phyloP scores from a whole-genome alignment of 2,797 vertebrate genomes.

The Limosa lapponica region DNA sequence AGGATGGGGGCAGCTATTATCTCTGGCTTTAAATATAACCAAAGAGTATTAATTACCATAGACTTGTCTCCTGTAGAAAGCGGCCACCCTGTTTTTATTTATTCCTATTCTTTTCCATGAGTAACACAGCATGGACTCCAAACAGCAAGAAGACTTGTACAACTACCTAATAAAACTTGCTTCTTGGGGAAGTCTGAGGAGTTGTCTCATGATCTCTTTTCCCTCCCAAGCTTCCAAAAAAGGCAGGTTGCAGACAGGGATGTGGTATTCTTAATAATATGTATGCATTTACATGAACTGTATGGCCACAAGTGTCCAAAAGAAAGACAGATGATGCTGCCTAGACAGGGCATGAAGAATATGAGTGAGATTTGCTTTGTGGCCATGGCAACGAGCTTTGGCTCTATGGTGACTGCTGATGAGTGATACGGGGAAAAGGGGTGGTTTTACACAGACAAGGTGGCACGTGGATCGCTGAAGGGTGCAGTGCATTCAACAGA shows the following conservation, averaged over 20 bases:
- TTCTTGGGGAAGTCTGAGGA: background rate
- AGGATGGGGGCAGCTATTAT: background rate
- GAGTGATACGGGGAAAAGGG: background rate
- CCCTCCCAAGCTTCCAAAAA: background rate
- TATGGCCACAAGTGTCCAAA: background rate
- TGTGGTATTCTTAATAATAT: background rate
- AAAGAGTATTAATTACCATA: background rate
- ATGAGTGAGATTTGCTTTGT: background rate
- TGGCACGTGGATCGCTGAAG: rapidly evolving
- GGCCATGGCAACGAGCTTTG: background rate
- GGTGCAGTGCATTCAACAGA: too few species aligned
- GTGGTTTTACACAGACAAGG: background rate
- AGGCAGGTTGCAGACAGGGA: background rate
- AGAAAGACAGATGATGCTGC: background rate
- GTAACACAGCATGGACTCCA: background rate
- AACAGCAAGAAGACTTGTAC: background rate
- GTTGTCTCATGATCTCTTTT: background rate
- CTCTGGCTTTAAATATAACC: background rate
- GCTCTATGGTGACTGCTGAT: background rate
- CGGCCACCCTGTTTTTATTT: background rate
- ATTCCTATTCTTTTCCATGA: background rate
- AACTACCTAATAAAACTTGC: background rate
- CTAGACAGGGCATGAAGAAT: background rate
- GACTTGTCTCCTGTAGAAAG: background rate
- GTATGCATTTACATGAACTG: background rate